phyloP scores from a whole-genome alignment of 2,113 vertebrate species.

The Alethe diademata region DNA sequence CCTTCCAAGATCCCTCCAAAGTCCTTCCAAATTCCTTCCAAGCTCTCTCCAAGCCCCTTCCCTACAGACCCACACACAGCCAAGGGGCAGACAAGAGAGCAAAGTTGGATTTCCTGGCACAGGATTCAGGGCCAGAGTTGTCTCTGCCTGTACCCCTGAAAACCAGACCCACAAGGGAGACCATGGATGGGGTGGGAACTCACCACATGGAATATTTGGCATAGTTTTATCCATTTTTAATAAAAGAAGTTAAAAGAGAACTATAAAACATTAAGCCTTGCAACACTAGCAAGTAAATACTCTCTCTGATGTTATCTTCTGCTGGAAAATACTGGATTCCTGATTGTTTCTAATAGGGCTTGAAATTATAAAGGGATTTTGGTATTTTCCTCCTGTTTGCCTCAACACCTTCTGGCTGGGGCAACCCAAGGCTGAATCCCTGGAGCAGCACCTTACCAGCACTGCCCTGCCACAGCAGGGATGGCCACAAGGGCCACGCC shows the following conservation, averaged over 20 bases:
- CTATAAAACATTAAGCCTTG: conserved; percentile 12
- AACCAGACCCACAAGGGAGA: neutral
- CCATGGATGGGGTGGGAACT: neutral
- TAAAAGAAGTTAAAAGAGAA: neutral
- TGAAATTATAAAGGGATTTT: neutral
- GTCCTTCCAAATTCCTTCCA: neutral
- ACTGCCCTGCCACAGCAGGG: neutral
- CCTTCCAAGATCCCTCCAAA: rapidly evolving
- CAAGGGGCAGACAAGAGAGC: neutral
- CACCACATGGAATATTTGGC: neutral
- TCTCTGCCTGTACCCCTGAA: neutral
- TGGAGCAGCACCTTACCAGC: neutral
- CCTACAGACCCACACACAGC: rapidly evolving
- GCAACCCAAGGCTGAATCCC: neutral
- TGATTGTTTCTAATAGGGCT: neutral
- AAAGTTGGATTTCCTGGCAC: neutral
- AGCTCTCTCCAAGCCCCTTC: neutral
- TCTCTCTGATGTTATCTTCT: neutral
- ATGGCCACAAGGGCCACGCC: neutral
- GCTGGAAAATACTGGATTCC: conserved; percentile 4
- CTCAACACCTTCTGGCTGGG: rapidly evolving
- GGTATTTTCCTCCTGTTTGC: neutral
- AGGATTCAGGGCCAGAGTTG: neutral
- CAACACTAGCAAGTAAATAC: neutral
- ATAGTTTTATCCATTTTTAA: neutral